Percentiles rank a stretch among this genome's conserved stretches.
Evolutionary conservation across 2,797 vertebrate genomes (phyloP).

Genomic region (Fistularia tabacaria): DNA sequence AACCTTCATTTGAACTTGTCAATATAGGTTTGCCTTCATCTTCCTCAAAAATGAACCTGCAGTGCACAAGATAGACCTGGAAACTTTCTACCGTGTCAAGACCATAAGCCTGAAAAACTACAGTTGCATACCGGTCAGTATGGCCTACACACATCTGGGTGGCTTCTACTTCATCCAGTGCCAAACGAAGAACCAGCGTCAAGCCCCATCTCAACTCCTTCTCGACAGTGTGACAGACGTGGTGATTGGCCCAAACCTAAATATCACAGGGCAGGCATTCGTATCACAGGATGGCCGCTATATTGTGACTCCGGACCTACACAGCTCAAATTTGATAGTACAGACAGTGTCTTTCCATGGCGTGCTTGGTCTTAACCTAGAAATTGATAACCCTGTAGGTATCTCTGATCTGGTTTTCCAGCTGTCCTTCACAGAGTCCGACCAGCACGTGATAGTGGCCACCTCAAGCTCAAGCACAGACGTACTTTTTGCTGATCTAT

Average conservation of each 20-base stretch:
- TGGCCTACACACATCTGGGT: slow-evolving; percentile 91
- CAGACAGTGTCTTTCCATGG: slow-evolving; percentile 84
- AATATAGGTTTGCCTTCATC: slow-evolving; percentile 88
- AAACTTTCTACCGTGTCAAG: slow-evolving; percentile 85
- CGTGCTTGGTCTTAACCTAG: slow-evolving; percentile 74
- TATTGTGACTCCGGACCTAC: slow-evolving; percentile 76
- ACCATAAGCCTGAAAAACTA: slow-evolving; percentile 82
- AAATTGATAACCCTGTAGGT: slow-evolving; percentile 62
- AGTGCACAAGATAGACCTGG: slow-evolving; percentile 93
- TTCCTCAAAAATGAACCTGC: slow-evolving; percentile 81
- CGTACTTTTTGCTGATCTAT: slow-evolving; percentile 86
- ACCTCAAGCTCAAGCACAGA: slow-evolving; percentile 78
- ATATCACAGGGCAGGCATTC: slow-evolving; percentile 75
- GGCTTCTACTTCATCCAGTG: slow-evolving; percentile 92
- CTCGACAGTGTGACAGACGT: slow-evolving; percentile 89
- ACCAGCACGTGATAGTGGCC: slow-evolving; percentile 83
- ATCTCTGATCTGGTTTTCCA: slow-evolving; percentile 89
- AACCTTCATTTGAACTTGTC: slow-evolving; percentile 62
- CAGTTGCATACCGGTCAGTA: slow-evolving; percentile 82
- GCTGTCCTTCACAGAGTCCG: slow-evolving; percentile 83
- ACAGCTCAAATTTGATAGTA: slow-evolving; percentile 73
- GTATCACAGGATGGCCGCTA: slow-evolving; percentile 86
- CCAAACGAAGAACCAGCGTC: slow-evolving; percentile 31
- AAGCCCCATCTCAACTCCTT: slow-evolving; percentile 75
- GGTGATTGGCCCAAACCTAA: slow-evolving; percentile 79